These are phyloP conservation scores for Teleiodes luculella DNA, from an alignment of 2,888 invertebrate genomes.

Conservation along the genomic window DNA sequence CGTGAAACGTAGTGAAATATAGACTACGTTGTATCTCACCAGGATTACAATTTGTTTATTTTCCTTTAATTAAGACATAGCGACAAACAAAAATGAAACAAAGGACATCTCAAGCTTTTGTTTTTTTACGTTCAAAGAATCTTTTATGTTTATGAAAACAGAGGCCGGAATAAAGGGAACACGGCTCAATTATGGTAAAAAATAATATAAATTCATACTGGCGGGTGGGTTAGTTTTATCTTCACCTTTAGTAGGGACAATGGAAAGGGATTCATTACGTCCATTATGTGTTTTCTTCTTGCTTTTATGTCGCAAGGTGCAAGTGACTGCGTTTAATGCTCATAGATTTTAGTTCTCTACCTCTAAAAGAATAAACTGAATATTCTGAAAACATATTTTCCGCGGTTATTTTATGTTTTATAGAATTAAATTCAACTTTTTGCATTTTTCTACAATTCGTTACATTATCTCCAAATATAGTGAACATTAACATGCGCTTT, in stretches of 20 bases:
- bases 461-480: too few species aligned
- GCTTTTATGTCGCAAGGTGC: background rate
- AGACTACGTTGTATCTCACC: too few species aligned
- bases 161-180: background rate
- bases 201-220: slow-evolving; percentile 3
- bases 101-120: background rate
- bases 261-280: slow-evolving; percentile 1
- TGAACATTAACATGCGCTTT: too few species aligned
- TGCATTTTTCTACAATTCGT: too few species aligned
- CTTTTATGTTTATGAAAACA: background rate
- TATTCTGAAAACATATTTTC: too few species aligned
- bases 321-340: background rate
- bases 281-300: slow-evolving; percentile 2
- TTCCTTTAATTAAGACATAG: too few species aligned
- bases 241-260: slow-evolving; percentile 1
- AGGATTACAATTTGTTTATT: too few species aligned
- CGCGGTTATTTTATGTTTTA: too few species aligned
- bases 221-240: slow-evolving; percentile 3
- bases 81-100: background rate
- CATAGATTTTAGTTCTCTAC: too few species aligned
- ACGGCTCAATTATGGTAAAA: background rate
- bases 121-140: background rate
- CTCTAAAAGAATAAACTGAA: too few species aligned
- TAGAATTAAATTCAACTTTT: too few species aligned
- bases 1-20: too few species aligned